These are phyloP conservation scores for Ptilorrhoa leucosticta DNA, from an alignment of 2,113 vertebrate species.

Conservation along the genomic window DNA sequence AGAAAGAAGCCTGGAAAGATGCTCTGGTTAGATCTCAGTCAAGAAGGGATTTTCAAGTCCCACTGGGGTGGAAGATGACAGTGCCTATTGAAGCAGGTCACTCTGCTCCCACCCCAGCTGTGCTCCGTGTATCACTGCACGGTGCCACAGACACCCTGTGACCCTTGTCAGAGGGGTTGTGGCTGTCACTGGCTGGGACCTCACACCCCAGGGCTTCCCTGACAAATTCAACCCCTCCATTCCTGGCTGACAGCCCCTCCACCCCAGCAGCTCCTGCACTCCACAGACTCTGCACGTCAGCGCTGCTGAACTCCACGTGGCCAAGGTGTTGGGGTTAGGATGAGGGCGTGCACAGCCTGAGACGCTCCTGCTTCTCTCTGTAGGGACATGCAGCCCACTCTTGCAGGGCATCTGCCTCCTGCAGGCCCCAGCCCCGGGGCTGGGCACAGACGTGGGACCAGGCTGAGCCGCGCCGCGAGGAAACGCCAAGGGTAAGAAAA, in stretches of 20 bases:
- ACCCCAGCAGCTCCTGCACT: neutral
- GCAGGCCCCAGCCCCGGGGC: neutral
- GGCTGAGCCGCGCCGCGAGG: neutral
- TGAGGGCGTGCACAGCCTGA: neutral
- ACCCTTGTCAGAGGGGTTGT: neutral
- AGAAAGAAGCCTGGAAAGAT: neutral
- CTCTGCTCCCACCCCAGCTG: neutral
- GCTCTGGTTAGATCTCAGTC: neutral
- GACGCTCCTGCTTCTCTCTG: neutral
- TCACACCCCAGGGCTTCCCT: neutral
- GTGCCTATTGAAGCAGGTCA: neutral
- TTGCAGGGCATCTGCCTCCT: neutral
- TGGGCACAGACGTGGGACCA: neutral
- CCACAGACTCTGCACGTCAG: fast-evolving
- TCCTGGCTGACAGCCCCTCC: neutral
- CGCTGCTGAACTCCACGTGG: neutral
- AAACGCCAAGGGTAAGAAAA: neutral
- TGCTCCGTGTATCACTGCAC: neutral
- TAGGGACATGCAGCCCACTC: neutral
- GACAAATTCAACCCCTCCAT: neutral
- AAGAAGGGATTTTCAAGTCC: neutral
- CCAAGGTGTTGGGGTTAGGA: neutral
- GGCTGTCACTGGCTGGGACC: neutral
- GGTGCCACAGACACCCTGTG: neutral
- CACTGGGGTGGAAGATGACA: neutral